These are phyloP conservation scores for Pedetes capensis DNA, from an alignment of 2,113 vertebrate species.

Conservation along the genomic window DNA sequence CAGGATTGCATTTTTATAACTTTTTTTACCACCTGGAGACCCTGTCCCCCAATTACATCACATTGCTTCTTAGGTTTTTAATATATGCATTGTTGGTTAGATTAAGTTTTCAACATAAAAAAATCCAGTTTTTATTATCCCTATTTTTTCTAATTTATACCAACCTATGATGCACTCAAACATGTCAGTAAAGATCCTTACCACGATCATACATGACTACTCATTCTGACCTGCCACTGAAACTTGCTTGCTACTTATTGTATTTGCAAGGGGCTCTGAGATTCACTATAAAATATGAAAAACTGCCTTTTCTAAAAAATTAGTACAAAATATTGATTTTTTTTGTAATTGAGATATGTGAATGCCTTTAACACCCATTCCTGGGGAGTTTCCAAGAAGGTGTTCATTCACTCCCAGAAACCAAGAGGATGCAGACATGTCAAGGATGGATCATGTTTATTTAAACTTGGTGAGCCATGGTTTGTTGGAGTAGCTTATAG, in stretches of 20 bases:
- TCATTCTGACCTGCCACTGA: not conserved
- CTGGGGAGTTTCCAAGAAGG: no score
- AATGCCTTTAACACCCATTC: not conserved
- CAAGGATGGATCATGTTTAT: no score
- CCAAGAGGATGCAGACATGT: no score
- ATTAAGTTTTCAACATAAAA: not conserved
- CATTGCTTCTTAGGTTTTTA: not conserved
- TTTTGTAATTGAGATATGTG: not conserved
- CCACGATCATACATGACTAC: not conserved
- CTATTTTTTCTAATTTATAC: not conserved
- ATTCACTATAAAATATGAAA: not conserved
- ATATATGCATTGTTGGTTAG: not conserved
- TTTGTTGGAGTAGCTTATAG: no score
- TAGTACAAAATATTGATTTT: not conserved
- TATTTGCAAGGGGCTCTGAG: not conserved
- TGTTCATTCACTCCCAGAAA: no score
- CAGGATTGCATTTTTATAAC: no score
- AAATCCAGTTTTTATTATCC: not conserved
- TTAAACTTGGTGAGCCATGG: no score
- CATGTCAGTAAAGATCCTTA: not conserved
- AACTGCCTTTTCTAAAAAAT: conserved; percentile 9
- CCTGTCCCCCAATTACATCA: no score
- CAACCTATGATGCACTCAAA: not conserved
- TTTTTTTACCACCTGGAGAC: not conserved
- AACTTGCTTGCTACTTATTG: not conserved